Evolutionary conservation across 1,140 invertebrate genomes (phyloP), one percentile per base, ranked within the genome.

Genomic region (Cyclargus thomasi): DNA sequence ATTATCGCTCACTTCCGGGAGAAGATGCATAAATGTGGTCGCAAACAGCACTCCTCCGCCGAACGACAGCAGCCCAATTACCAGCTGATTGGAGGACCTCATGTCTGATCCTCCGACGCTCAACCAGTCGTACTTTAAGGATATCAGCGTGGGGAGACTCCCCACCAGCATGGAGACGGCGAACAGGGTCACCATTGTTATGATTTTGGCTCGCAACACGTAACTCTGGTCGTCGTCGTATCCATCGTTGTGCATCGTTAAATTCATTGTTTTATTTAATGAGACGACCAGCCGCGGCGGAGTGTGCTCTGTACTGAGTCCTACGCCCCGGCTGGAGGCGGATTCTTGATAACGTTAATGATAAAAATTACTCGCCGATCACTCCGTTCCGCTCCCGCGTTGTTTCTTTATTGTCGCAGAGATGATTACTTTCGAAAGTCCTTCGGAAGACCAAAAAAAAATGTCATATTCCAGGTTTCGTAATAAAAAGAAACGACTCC

Each of bases 1-100:
- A 18, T 92, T 92, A 79, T 96, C 95, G 67, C 93, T 92, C 0
- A 97, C 95, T 91, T 99, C 97, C 0, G 97, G 97, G 36, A 98
- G 86, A 65, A 99, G 88, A 84, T 99, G 97, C 62, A 97, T 90
- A 74, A 98, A 97, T 0, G 96, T 97, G 0, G 97, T 98, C 57
- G 95, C 95, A 67, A 99, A 92, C 14, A 99, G 92, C 1, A 98
- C 97, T 0, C 98, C 97, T 2, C 97, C 97, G 1, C 97, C 97
- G 74, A 98, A 96, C 72, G 96, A 96, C 23, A 97, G 90, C 7
- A 97, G 68, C 2, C 82, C 85, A 69, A 86, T 77, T 22, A 89
- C 83, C 5, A 89, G 67, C 66, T 77, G 75, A 69, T 90, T 89
- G 53, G 77, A 84, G 35, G 75, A 87, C 78, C 91, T 79, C 79